These are phyloP conservation scores for Diogma glabrata DNA, from an alignment of 2,888 invertebrate genomes.

Conservation along the genomic window DNA sequence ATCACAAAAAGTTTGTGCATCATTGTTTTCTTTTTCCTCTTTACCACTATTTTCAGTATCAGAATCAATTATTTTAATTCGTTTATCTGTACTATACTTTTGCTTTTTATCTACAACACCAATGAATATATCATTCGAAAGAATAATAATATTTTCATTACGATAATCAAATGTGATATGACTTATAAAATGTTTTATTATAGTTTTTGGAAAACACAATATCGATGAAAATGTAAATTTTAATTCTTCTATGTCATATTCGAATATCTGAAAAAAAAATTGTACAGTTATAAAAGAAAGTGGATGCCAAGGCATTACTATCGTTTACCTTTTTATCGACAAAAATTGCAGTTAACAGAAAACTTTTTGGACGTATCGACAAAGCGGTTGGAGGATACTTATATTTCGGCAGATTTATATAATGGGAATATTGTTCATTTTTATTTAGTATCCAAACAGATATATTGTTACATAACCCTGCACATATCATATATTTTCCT, in stretches of 20 bases:
- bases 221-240: slow-evolving; percentile 54
- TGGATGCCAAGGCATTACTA: neutral
- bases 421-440: slow-evolving; percentile 33
- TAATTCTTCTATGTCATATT: slow-evolving; percentile 55
- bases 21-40: too few species aligned
- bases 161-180: slow-evolving; percentile 51
- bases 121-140: slow-evolving; percentile 57
- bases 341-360: slow-evolving; percentile 58
- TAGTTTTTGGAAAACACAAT: slow-evolving; percentile 39
- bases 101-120: slow-evolving; percentile 44
- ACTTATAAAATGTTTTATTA: slow-evolving; percentile 37
- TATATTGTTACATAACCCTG: slow-evolving; percentile 53
- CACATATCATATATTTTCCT: slow-evolving; percentile 51
- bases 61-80: too few species aligned
- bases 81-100: slow-evolving; percentile 20
- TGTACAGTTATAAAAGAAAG: slow-evolving; percentile 11
- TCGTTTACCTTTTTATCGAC: slow-evolving; percentile 61
- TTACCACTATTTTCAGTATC: too few species aligned
- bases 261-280: slow-evolving; percentile 48
- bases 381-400: slow-evolving; percentile 59
- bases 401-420: slow-evolving; percentile 58
- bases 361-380: slow-evolving; percentile 46
- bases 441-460: slow-evolving; percentile 45
- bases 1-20: too few species aligned
- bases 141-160: slow-evolving; percentile 50